Base-by-base conservation (phyloP, 2,888 invertebrate species). In the Eilema sororculum region DNA sequence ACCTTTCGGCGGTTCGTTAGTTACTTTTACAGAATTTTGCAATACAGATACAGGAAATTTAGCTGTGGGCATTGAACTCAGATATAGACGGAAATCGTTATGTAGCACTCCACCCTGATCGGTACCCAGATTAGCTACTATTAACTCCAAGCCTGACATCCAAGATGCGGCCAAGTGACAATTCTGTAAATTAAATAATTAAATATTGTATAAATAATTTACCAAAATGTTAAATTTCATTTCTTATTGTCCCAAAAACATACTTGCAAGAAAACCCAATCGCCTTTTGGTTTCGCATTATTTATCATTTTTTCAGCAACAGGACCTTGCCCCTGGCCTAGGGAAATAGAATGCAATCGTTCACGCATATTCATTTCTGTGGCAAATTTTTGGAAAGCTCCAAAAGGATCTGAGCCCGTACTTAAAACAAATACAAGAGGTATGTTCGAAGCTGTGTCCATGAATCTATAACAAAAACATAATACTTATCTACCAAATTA, bases 1-100 rank as follows among this genome's bases (percentile, higher is more conserved):
- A 1, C 99, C 99, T 90, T 98, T 98, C 0, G 99, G 99, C 0
- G 99, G 98, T 89, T 99, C 99, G 89, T 98, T 99, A 0, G 99
- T 99, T 68, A 99, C 98, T 94, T 99, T 99, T 0, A 99, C 98
- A 1, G 99, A 97, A 90, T 98, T 98, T 90, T 99, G 99, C 3
- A 99, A 95, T 13, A 99, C 97, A 2, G 98, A 98, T 0, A 99
- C 98, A 0, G 99, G 99, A 89, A 99, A 99, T 79, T 96, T 95
- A 37, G 96, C 96, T 0, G 98, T 97, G 0, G 99, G 98, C 97
- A 98, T 98, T 2, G 98, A 98, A 75, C 98, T 99, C 65, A 99
- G 95, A 91, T 96, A 99, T 0, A 99, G 93, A 33, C 99, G 96
- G 89, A 99, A 99, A 10, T 97, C 96, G 0, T 94, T 85, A 86